phyloP scores from a whole-genome alignment of 2,888 invertebrate genomes.

The Melinaea marsaeus region DNA sequence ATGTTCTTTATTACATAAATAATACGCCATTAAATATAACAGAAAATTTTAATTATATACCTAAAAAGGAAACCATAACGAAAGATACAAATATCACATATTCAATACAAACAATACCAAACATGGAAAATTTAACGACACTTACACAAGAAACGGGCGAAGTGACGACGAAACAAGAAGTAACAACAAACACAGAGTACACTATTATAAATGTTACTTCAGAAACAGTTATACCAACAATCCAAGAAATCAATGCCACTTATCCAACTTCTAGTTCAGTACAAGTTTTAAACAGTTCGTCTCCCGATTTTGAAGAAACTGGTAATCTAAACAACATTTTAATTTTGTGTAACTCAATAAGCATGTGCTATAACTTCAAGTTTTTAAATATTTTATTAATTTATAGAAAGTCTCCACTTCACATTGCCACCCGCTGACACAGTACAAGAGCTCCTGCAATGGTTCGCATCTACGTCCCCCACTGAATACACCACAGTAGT shows the following conservation, averaged over 20 bases:
- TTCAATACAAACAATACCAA: neutral
- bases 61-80: no score
- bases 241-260: neutral
- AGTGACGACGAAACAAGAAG: no score
- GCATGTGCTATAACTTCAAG: no score
- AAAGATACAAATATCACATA: no score
- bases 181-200: neutral
- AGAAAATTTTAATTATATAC: no score
- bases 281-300: neutral
- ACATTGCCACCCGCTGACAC: neutral
- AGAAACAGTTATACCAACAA: neutral
- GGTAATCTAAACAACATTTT: neutral
- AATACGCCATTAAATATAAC: no score
- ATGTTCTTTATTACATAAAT: neutral
- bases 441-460: constrained; percentile 2
- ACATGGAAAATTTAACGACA: neutral
- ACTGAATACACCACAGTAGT: neutral
- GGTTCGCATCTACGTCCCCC: neutral
- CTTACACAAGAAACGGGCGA: no score
- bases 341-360: neutral
- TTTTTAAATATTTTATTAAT: no score
- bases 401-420: neutral
- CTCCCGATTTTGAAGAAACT: neutral
- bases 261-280: neutral
- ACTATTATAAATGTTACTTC: neutral